Conservation (phyloP, 2,888 invertebrate species). For the Acheta domesticus region DNA sequence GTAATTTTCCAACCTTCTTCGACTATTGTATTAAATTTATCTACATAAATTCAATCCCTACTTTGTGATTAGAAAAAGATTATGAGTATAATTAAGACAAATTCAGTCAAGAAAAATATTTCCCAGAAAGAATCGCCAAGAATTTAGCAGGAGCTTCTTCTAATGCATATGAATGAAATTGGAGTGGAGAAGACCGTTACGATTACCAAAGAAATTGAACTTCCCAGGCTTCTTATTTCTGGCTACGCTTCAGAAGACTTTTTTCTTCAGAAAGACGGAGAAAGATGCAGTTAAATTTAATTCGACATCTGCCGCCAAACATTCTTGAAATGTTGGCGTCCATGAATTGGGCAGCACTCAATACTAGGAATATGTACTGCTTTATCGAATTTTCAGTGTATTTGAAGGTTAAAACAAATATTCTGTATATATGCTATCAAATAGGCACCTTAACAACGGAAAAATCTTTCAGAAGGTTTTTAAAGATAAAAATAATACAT, state of each 20-base stretch:
- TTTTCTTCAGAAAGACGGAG: neutral
- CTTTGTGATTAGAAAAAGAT: neutral
- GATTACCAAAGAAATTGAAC: neutral
- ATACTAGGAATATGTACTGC: too few relatives aligned
- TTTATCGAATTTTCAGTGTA: too few relatives aligned
- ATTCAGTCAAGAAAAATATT: neutral
- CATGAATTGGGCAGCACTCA: too few relatives aligned
- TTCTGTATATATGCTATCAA: too few relatives aligned
- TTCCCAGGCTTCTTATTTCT: neutral
- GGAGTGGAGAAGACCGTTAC: neutral
- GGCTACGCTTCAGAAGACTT: neutral
- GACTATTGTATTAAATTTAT: neutral
- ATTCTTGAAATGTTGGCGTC: too few relatives aligned
- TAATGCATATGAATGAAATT: constrained; percentile 10
- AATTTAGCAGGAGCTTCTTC: neutral
- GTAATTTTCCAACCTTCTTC: neutral
- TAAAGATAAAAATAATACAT: too few relatives aligned
- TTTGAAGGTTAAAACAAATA: too few relatives aligned
- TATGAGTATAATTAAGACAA: neutral
- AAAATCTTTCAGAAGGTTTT: too few relatives aligned
- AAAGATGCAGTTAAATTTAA: too few relatives aligned
- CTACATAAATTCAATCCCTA: neutral
- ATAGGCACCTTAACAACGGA: too few relatives aligned
- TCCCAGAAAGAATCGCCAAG: neutral
- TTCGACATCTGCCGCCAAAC: too few relatives aligned